phyloP scores from a whole-genome alignment of 2,888 invertebrate species.

The Xylocampa areola region DNA sequence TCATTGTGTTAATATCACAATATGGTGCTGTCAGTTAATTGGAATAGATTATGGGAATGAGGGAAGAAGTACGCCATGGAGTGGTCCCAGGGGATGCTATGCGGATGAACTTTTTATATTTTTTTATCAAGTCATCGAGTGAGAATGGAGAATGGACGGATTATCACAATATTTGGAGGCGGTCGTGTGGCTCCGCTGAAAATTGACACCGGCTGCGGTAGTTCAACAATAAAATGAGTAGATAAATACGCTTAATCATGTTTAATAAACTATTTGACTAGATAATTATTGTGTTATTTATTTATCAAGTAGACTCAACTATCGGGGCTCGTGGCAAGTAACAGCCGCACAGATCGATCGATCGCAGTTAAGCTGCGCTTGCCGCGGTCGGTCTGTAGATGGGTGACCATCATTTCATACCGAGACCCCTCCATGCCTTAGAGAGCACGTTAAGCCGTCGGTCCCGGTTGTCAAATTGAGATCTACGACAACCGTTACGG shows the following conservation, averaged over 20 bases:
- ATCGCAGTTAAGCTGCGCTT: too few species aligned
- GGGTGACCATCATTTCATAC: too few species aligned
- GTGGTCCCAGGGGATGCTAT: conserved; percentile 80
- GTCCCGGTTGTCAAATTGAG: too few species aligned
- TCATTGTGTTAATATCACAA: conserved; percentile 89
- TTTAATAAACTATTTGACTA: conserved; percentile 61
- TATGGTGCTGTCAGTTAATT: conserved; percentile 90
- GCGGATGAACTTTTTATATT: conserved; percentile 74
- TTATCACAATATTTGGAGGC: conserved; percentile 88
- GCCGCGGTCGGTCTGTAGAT: too few species aligned
- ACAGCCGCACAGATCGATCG: too few species aligned
- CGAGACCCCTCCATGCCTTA: too few species aligned
- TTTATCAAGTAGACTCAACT: too few species aligned
- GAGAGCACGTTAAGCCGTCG: too few species aligned
- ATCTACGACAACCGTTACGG: too few species aligned
- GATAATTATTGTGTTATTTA: conserved; percentile 56
- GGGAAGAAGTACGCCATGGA: conserved; percentile 78
- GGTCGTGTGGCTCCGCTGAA: conserved; percentile 80
- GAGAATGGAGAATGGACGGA: conserved; percentile 82
- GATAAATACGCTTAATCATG: conserved; percentile 69
- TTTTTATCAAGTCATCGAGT: conserved; percentile 88
- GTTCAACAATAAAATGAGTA: conserved; percentile 47
- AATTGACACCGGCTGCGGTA: conserved; percentile 77
- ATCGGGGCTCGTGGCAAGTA: too few species aligned
- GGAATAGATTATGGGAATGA: conserved; percentile 90